Percentiles rank a stretch among this genome's conserved stretches.
Conservation (phyloP, 2,797 vertebrate species). For the Adrianichthys oophorus region DNA sequence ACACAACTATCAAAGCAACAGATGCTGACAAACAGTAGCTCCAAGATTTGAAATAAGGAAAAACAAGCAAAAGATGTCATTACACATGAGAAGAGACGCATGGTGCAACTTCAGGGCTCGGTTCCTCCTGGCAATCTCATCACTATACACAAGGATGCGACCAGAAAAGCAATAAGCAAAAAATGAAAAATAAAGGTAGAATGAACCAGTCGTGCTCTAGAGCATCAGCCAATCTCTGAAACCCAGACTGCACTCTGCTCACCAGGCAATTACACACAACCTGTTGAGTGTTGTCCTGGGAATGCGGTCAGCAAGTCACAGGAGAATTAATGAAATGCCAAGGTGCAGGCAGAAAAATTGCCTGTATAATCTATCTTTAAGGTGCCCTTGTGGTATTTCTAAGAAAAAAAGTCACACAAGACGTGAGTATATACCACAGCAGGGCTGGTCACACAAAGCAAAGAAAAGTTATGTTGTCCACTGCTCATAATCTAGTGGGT, state of each 20-base stretch:
- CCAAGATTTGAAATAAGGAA: slow-evolving; percentile 27
- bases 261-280: slow-evolving; percentile 80
- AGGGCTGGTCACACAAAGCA: slow-evolving; percentile 21
- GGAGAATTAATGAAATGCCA: slow-evolving; percentile 82
- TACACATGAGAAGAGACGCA: slow-evolving; percentile 34
- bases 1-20: slow-evolving; percentile 2
- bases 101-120: slow-evolving; percentile 37
- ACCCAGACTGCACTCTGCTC: slow-evolving; percentile 60
- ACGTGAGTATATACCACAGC: slow-evolving; percentile 40
- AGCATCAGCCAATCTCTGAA: slow-evolving; percentile 65
- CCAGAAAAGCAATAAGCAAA: slow-evolving; percentile 30
- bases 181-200: slow-evolving; percentile 25
- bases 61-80: slow-evolving; percentile 36
- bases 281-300: slow-evolving; percentile 80
- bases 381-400: slow-evolving; percentile 80
- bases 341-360: slow-evolving; percentile 78
- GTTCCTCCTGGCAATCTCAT: slow-evolving; percentile 60
- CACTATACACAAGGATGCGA: slow-evolving; percentile 63
- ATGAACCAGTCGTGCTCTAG: slow-evolving; percentile 39
- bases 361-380: slow-evolving; percentile 79
- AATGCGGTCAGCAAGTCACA: slow-evolving; percentile 74
- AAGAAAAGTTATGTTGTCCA: slow-evolving; percentile 47
- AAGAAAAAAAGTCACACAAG: slow-evolving; percentile 65
- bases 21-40: slow-evolving; percentile 4
- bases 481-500: slow-evolving; percentile 42